Base-by-base conservation (phyloP, 2,113 vertebrate genomes). In the Chelonoidis abingdonii region DNA sequence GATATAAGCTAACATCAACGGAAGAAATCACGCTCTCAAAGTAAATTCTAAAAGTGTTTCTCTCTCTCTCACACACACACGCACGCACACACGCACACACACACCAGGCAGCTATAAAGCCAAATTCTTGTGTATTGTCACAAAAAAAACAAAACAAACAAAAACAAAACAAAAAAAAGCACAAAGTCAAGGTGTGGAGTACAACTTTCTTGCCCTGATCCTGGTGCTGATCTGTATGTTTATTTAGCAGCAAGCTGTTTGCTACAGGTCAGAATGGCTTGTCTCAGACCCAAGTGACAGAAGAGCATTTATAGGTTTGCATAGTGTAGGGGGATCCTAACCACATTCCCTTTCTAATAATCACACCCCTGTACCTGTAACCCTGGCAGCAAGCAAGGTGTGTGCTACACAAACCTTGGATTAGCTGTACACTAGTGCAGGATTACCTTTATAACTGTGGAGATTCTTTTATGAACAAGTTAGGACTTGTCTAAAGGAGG, bases 251-350 rank as follows among this genome's bases (percentile, higher is more conserved):
- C 4, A 14, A 0, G 3, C 25, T 54, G 31, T 54, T 62, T 31
- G 59, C 16, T 62, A 62, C 59, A 62, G 59, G 59, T 0, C 2
- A 80, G 82, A 8, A 38, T 0, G 1, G 25, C 65, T 72, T 75
- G 69, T n/a, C 35, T 75, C 21, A 22, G n/a, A 75, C n/a, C 12
- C 69, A 75, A 75, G n/a, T 24, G 8, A 38, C n/a, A 12, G 29
- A 31, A 29, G 10, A 27, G 14, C 0, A 0, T 54, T 59, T 24
- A 49, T 2, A 1, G 0, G 2, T 84, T 53, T 17, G 8, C 5
- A 50, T 4, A 8, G 29, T 16, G 56, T 1, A 24, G 17, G 8
- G 35, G 57, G 0, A 29, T 49, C 53, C 57, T 35, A 2, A 13
- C 25, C 4, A 21, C 44, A 13, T 31, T 14, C 12, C 29, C 59